phyloP scores from a whole-genome alignment of 2,888 invertebrate species.

The Argyra leucocephala region DNA sequence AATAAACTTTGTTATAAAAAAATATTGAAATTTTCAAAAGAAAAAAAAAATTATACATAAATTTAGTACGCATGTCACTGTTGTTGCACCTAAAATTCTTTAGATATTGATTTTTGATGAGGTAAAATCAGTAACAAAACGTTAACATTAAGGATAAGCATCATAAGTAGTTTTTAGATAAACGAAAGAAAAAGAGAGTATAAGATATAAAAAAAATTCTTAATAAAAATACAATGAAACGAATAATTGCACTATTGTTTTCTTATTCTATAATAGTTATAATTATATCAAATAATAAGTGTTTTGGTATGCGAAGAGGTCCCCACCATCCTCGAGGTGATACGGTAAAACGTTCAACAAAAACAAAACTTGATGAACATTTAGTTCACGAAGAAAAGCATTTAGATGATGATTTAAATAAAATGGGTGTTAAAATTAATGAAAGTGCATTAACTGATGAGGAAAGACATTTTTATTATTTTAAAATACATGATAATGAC shows the following conservation, averaged over 20 bases:
- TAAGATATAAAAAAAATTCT: conserved; percentile 10
- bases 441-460: conserved; percentile 70
- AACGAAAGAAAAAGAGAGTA: neutral
- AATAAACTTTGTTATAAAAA: neutral
- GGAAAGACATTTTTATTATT: conserved; percentile 46
- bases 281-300: conserved; percentile 29
- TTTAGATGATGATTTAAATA: conserved; percentile 65
- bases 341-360: conserved; percentile 44
- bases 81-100: neutral
- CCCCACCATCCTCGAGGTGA: conserved; percentile 58
- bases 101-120: neutral
- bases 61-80: neutral
- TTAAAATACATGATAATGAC: conserved; percentile 71
- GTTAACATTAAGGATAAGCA: conserved; percentile 8
- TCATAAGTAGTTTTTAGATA: neutral
- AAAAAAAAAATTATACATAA: neutral
- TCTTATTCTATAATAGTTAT: conserved; percentile 31
- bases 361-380: conserved; percentile 53
- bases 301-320: conserved; percentile 45
- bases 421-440: conserved; percentile 51
- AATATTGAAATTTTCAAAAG: conserved; percentile 1
- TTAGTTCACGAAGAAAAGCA: conserved; percentile 69
- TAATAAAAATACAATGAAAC: neutral
- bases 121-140: neutral
- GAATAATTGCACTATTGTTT: neutral